Evolutionary conservation across 2,888 invertebrate genomes (phyloP), one percentile per base, ranked within the genome.

Genomic region (Lacanobia wlatinum): DNA sequence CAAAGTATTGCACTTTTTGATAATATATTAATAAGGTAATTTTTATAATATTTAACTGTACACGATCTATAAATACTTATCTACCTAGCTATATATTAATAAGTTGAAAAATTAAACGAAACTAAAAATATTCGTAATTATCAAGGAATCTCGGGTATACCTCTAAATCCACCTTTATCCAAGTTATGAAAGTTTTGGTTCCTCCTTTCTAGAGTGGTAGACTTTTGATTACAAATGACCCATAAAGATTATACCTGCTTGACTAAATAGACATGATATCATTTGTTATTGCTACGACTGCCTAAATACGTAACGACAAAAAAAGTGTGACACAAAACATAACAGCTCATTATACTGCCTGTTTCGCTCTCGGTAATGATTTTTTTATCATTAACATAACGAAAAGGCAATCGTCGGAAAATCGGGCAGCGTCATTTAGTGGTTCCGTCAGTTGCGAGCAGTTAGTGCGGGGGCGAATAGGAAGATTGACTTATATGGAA

Each of bases 381-480:
- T 83, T 87, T 86, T 85, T 82, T 74, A 28, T 77, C 58, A 92
- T 93, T 92, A 88, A 84, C 92, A 92, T 92, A 91, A 89, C 78
- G 81, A 87, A 92, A 89, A 90, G 90, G 91, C 86, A 86, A 84
- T 84, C 84, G 84, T 90, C 84, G 90, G 91, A 90, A 92, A 93
- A 92, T 90, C 87, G 86, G 86, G 84, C 85, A 80, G 83, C 85
- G 80, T 85, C 77, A 78, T 83, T 88, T 87, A 88, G 87, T 89
- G 87, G 91, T 92, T 92, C 91, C 90, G 92, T 90, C 90, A 90
- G 89, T 87, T 87, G 86, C 80, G 85, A 87, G 72, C 70, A 72
- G 87, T 82, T 77, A 70, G 79, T 88, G 96, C 93, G 96, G 96
- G 95, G 96, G 96, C 95, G 96, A 94, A 88, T 94, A 94, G 95